These are phyloP conservation scores for Spisula subtruncata DNA, from an alignment of 2,888 invertebrate species.

Conservation along the genomic window DNA sequence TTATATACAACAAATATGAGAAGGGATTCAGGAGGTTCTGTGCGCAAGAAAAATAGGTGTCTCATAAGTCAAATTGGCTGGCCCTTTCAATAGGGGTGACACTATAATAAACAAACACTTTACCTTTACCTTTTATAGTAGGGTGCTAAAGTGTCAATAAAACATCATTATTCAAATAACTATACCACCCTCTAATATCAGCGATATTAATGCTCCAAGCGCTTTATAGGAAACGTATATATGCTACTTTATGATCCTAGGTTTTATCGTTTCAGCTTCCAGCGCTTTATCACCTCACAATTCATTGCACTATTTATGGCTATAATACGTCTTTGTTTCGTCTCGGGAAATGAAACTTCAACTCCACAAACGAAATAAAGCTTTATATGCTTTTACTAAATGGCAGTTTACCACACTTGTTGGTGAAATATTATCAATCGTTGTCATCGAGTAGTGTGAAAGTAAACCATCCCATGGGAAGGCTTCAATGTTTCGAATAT, in stretches of 20 bases:
- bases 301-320: not conserved
- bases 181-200: not conserved
- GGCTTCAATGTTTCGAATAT: not conserved
- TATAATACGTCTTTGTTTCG: not conserved
- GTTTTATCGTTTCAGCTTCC: not conserved
- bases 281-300: not conserved
- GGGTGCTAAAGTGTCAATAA: not conserved
- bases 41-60: no score
- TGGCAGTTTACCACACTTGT: conserved; percentile 24
- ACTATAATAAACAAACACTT: no score
- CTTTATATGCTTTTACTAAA: not conserved
- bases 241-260: not conserved
- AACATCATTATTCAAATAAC: not conserved
- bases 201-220: not conserved
- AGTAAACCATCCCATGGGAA: conserved; percentile 4
- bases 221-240: not conserved
- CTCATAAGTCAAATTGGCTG: no score
- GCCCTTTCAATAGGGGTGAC: no score
- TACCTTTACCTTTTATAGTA: no score
- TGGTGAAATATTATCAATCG: conserved; percentile 6
- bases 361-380: not conserved
- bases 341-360: not conserved
- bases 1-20: no score
- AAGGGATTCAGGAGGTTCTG: no score
- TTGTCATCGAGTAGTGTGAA: conserved; percentile 8